Conservation (phyloP, 2,797 vertebrate genomes). For the Trachurus trachurus region DNA sequence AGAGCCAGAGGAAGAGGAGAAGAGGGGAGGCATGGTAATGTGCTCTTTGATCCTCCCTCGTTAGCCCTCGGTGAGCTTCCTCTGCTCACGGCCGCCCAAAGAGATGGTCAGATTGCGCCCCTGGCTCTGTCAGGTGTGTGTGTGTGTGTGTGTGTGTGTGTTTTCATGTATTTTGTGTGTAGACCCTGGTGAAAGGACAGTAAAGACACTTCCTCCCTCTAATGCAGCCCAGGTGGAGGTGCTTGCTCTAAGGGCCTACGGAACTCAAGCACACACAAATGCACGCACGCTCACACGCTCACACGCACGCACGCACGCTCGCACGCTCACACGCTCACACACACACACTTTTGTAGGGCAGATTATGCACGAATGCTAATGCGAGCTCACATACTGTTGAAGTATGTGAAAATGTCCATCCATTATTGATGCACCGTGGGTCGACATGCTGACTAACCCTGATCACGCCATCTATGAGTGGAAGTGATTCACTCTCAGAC, state of each 20-base stretch:
- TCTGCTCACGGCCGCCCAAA: conserved; percentile 70
- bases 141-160: conserved; percentile 32
- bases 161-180: conserved; percentile 35
- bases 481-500: background rate
- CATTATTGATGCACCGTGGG: conserved; percentile 45
- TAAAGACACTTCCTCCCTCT: conserved; percentile 80
- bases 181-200: conserved; percentile 60
- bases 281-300: background rate
- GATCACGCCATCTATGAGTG: background rate
- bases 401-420: conserved; percentile 11
- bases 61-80: conserved; percentile 82
- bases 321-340: no score
- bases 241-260: conserved; percentile 45
- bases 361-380: conserved; percentile 38
- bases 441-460: background rate
- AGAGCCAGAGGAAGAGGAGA: conserved; percentile 62
- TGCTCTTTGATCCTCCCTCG: conserved; percentile 87
- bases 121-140: conserved; percentile 59
- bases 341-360: no score
- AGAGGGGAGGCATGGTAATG: conserved; percentile 84
- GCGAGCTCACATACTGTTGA: background rate
- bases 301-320: no score
- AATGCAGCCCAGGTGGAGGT: conserved; percentile 83
- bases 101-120: conserved; percentile 76
- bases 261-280: conserved; percentile 34